Percentiles rank a stretch among this genome's conserved stretches.
Conservation (phyloP, 1,140 invertebrate species). For the Drosophila lini region DNA sequence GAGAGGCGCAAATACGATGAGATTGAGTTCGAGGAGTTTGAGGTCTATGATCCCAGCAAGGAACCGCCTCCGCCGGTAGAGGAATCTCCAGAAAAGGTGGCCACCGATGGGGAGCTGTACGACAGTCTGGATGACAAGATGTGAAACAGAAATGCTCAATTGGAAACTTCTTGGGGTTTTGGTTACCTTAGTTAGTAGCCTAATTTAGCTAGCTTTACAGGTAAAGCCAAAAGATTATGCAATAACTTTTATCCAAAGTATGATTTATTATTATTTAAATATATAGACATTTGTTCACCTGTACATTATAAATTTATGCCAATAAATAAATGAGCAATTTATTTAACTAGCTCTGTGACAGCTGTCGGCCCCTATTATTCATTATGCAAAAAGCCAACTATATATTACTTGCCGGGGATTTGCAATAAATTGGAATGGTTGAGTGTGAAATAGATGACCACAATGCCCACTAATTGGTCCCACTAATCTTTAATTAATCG, state of each 20-base stretch:
- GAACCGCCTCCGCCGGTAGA: slow-evolving; percentile 40
- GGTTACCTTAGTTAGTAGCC: slow-evolving; percentile 30
- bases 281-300: slow-evolving; percentile 32
- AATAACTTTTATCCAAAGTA: slow-evolving; percentile 66
- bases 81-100: slow-evolving; percentile 13
- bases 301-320: slow-evolving; percentile 45
- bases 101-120: slow-evolving; percentile 68
- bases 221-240: slow-evolving; percentile 66
- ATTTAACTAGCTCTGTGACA: slow-evolving; percentile 58
- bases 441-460: slow-evolving; percentile 6
- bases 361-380: slow-evolving; percentile 23
- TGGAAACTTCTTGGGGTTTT: slow-evolving; percentile 47
- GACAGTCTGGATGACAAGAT: slow-evolving; percentile 79
- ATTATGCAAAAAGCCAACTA: slow-evolving; percentile 19
- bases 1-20: slow-evolving; percentile 88
- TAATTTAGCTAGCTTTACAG: slow-evolving; percentile 62
- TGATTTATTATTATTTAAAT: slow-evolving; percentile 30
- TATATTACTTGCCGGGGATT: slow-evolving; percentile 1
- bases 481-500: slow-evolving; percentile 49
- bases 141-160: slow-evolving; percentile 57
- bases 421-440: not conserved
- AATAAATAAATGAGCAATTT: slow-evolving; percentile 62
- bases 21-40: slow-evolving; percentile 93
- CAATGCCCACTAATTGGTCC: slow-evolving; percentile 27
- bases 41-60: slow-evolving; percentile 86